Evolutionary conservation across 2,888 invertebrate species (phyloP), one percentile per base, ranked within the genome.

Genomic region (Hyppa rectilinea): DNA sequence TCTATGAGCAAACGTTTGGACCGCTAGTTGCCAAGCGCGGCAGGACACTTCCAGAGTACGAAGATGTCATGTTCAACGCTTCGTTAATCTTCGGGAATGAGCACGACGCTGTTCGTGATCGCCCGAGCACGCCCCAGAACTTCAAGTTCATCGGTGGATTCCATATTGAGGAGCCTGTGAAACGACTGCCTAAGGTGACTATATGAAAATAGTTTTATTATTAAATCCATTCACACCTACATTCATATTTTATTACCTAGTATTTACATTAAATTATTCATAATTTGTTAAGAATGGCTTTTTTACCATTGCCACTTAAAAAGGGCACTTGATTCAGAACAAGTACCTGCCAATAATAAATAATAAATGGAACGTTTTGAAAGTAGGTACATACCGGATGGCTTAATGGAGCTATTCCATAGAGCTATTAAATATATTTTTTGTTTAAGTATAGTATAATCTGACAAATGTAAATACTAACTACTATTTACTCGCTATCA

Each of bases 81-180:
- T 92, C 93, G 0, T 65, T 93, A 29, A 75, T 93, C 60, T 75
- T 94, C 0, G 82, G 89, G 1, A 93, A 93, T 47, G 91, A 92
- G 1, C 92, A 93, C 14, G 63, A 76, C 7, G 87, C 92, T 14
- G 78, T 87, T n/a, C 87, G 86, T 5, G 74, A 81, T 9, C 76
- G 88, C 17, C 87, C 85, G 47, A 84, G 87, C 53, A 75, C 91
- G 7, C 90, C 93, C 17, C 89, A 90, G 58, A 90, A 89, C 73
- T 88, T 89, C 56, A 90, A 90, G 71, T 89, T 88, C 3, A 78
- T 93, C 4, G 93, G 88, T 36, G 94, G 94, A 4, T 89, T 90
- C 14, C 93, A 94, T 68, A 91, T 93, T 4, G 84, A 90, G 2
- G 82, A 75, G 1, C 84, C 88, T 6, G 82, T 87, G 0, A 86